Percentiles rank a stretch among this genome's conserved stretches.
phyloP scores from a whole-genome alignment of 2,113 vertebrate species.

The Hemibates koningsi region DNA sequence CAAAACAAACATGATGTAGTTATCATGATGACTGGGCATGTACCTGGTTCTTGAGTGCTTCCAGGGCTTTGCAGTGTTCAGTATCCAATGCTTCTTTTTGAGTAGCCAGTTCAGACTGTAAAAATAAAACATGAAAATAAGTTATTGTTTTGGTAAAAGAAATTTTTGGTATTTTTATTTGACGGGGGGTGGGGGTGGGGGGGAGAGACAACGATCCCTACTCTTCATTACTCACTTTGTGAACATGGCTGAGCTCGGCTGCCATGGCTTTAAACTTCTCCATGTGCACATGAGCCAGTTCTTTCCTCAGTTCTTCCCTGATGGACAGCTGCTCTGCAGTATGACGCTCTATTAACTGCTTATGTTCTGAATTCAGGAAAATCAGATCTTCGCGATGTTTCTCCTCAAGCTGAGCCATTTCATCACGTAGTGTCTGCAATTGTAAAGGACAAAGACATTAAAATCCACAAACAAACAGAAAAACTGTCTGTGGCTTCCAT shows the following conservation, averaged over 20 bases:
- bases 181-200: too few species aligned
- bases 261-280: constrained; percentile 75
- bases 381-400: constrained; percentile 30
- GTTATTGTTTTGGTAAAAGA: neutral
- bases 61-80: constrained; percentile 67
- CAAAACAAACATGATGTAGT: neutral
- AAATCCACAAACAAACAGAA: neutral
- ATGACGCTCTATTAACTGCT: constrained; percentile 51
- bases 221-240: constrained; percentile 71
- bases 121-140: neutral
- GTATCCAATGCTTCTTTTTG: constrained; percentile 70
- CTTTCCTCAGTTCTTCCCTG: constrained; percentile 64
- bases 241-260: constrained; percentile 65
- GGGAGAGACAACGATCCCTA: too few species aligned
- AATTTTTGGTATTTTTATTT: neutral
- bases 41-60: constrained; percentile 69
- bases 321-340: constrained; percentile 55
- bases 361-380: constrained; percentile 21
- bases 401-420: constrained; percentile 60
- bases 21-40: neutral
- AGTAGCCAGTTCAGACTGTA: constrained; percentile 60
- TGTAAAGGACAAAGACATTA: neutral
- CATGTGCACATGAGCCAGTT: constrained; percentile 68
- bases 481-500: neutral
- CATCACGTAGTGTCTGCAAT: constrained; percentile 62